phyloP scores from a whole-genome alignment of 2,797 vertebrate species.

The Acrossocheilus fasciatus region DNA sequence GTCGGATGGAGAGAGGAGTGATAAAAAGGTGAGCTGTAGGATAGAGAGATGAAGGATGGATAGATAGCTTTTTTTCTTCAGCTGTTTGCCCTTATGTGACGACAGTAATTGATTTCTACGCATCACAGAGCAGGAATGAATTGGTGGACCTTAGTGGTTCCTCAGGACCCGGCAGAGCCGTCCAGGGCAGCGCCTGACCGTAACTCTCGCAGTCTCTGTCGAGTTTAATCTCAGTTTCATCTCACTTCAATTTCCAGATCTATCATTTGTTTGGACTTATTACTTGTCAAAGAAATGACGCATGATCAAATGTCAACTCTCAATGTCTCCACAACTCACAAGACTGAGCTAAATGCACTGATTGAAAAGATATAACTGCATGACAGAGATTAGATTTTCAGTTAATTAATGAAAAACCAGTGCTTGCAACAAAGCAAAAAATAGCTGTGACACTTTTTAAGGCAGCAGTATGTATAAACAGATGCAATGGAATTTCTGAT shows the following conservation, averaged over 20 bases:
- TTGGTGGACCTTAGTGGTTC: constrained; percentile 40
- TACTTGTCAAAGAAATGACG: not conserved
- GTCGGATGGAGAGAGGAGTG: not conserved
- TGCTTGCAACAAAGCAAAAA: not conserved
- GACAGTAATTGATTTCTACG: constrained; percentile 66
- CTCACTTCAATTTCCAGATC: constrained; percentile 9
- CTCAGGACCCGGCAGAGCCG: not conserved
- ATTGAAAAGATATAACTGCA: not conserved
- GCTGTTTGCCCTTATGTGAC: constrained; percentile 61
- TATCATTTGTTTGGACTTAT: not conserved
- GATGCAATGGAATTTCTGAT: not conserved
- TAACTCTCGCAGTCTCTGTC: constrained; percentile 10
- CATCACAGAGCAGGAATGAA: constrained; percentile 58
- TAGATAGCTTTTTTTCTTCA: constrained; percentile 39
- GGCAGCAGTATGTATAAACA: not conserved
- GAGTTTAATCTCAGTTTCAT: constrained; percentile 15
- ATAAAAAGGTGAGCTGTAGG: constrained; percentile 23
- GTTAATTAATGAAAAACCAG: not conserved
- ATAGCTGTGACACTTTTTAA: not conserved
- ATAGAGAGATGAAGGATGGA: constrained; percentile 47
- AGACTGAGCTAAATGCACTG: not conserved
- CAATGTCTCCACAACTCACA: not conserved
- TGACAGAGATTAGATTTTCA: not conserved
- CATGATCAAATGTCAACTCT: not conserved
- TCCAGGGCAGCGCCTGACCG: constrained; percentile 4